Evolutionary conservation across 2,888 invertebrate genomes (phyloP), one percentile per base, ranked within the genome.

Genomic region (Zygogramma bicolorata): DNA sequence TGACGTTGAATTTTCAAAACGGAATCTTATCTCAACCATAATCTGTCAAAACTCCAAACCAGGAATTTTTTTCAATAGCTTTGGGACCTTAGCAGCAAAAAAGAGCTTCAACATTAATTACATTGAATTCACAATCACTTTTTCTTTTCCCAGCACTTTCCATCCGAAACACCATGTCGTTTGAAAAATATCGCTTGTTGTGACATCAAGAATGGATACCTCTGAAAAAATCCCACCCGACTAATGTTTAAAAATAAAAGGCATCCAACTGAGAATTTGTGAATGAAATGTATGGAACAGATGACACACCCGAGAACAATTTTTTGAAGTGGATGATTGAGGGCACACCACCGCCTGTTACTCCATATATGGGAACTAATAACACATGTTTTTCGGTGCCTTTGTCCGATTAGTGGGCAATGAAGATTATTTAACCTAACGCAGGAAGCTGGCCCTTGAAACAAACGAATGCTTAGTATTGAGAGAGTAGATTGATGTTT

Each of bases 301-400:
- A 27, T 42, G 27, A 42, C 7, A 65, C n/a, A 65, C 40, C 20
- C 49, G 3, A 29, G 29, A 65, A 46, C 10, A 65, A 27, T 27
- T 53, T 65, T 22, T 31, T 49, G 10, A 4, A 53, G 46, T 53
- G 22, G 5, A 53, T 25, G 22, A 65, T 42, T 65, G 29, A 62
- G 15, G 25, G 42, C 42, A 62, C 15, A 42, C 6, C n/a, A 46
- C 8, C 7, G 38, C 38, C 34, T 46, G 29, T 34, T 3, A 62
- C n/a, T 59, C 63, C 38, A 62, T 38, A 38, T 63, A 63, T 62
- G 40, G 25, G 18, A 29, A 31, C 49, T 63, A 46, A 46, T 42
- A 46, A 62, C 63, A 63, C 63, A 46, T 63, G 63, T 46, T 63
- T 27, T 29, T 63, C 63, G 63, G 63, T n/a, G 15, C 46, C 63